Evolutionary conservation across 2,113 vertebrate genomes (phyloP).

Genomic region (Saguinus imperator): DNA sequence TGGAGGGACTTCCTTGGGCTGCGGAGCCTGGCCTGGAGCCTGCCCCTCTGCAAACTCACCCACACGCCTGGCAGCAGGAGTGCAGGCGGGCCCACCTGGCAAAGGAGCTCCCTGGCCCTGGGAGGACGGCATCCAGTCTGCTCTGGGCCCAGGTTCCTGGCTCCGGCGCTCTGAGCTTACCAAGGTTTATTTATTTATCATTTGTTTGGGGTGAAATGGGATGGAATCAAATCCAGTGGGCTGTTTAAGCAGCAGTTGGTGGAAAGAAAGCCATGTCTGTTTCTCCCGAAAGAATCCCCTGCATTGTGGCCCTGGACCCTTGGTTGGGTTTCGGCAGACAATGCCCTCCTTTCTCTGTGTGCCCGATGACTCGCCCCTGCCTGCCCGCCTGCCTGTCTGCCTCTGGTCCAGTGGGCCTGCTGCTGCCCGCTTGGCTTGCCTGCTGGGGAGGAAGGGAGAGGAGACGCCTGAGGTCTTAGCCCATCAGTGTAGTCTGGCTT

Average conservation of each 20-base stretch:
- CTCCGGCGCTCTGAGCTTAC: constrained; percentile 29
- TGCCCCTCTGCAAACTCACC: not conserved
- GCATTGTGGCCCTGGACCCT: constrained; percentile 66
- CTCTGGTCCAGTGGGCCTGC: constrained; percentile 61
- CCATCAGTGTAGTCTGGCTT: not conserved
- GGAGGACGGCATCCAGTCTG: not conserved
- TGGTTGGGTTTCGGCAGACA: constrained; percentile 72
- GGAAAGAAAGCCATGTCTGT: constrained; percentile 77
- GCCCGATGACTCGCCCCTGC: constrained; percentile 52
- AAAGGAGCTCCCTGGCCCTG: not conserved
- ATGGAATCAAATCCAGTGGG: constrained; percentile 67
- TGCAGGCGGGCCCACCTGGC: not conserved
- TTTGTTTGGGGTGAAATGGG: constrained; percentile 74
- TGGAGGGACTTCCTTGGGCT: not conserved
- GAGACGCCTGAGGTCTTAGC: not conserved
- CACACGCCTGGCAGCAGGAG: not conserved
- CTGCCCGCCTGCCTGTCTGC: constrained; percentile 53
- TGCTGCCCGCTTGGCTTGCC: constrained; percentile 65
- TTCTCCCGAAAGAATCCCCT: constrained; percentile 65
- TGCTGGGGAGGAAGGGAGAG: constrained; percentile 25
- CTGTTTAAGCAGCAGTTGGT: constrained; percentile 67
- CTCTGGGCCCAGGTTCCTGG: constrained; percentile 47
- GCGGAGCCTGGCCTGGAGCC: not conserved
- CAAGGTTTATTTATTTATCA: constrained; percentile 76
- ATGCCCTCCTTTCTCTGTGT: constrained; percentile 71